phyloP scores from a whole-genome alignment of 2,888 invertebrate species.

The Lepidochitona cinerea region DNA sequence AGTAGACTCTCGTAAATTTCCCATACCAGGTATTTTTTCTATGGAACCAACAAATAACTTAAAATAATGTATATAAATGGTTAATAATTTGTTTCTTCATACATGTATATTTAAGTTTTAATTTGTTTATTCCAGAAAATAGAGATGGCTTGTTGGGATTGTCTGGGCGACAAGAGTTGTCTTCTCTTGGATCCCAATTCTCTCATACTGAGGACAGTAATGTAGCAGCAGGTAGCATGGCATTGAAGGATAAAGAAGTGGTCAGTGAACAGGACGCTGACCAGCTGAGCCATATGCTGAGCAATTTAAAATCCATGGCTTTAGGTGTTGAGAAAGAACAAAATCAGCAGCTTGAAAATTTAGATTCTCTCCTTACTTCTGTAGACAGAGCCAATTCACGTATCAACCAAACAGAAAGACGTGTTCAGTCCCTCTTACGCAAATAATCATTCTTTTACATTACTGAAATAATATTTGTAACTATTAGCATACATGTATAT shows the following conservation, averaged over 20 bases:
- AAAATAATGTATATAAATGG: too few species aligned
- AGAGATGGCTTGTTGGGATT: background rate
- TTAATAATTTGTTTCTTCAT: too few species aligned
- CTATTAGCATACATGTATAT: too few species aligned
- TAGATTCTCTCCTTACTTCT: slow-evolving; percentile 39
- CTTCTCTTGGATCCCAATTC: background rate
- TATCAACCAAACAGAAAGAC: background rate
- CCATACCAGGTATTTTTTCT: too few species aligned
- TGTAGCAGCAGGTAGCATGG: background rate
- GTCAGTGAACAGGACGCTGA: slow-evolving; percentile 46
- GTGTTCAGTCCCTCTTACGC: background rate
- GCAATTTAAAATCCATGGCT: slow-evolving; percentile 45
- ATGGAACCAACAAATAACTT: too few species aligned
- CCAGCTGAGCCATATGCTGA: slow-evolving; percentile 41
- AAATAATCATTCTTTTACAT: too few species aligned
- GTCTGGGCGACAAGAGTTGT: background rate
- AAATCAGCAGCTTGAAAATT: slow-evolving; percentile 38
- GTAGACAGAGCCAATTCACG: slow-evolving; percentile 42
- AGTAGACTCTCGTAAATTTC: too few species aligned
- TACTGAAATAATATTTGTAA: too few species aligned
- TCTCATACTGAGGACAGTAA: background rate
- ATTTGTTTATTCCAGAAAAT: background rate
- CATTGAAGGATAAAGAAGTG: background rate
- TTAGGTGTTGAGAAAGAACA: slow-evolving; percentile 43
- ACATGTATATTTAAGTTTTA: background rate